Evolutionary conservation across 2,113 vertebrate species (phyloP), one percentile per base, ranked within the genome.

Genomic region (Channa argus): DNA sequence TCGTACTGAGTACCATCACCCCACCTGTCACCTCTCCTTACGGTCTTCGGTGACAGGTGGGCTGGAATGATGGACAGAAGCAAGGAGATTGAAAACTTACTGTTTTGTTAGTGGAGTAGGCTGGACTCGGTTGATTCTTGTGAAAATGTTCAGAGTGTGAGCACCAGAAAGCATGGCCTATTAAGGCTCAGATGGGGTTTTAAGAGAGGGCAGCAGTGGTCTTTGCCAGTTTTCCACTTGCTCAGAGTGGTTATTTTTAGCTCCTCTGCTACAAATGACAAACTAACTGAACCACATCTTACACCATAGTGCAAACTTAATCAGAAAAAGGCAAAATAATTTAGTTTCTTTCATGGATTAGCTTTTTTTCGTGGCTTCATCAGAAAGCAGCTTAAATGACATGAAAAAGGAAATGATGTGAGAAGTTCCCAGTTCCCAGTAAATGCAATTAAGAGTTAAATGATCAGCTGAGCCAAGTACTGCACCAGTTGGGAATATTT

Each of bases 391-490:
- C 60, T 64, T n/a, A 8, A 41, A 53, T 10, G 54, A 61, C 38
- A 8, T 67, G 37, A 24, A 24, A 24, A 24, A 24, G 24, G 24
- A 24, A 24, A 24, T 24, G 24, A 24, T n/a, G 68, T 61, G 55
- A 77, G n/a, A 13, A 60, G 24, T 24, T 24, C 24, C 24, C 24
- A 67, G 13, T 74, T 71, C 49, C 24, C 54, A 61, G 24, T 63
- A 47, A 77, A 89, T 36, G 41, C 45, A 76, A 67, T 81, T 71
- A 66, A 74, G 33, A 74, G 33, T 79, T 59, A 70, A 80, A 78
- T 64, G 8, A 79, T 59, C 7, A 7, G n/a, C 63, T 11, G 56
- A 66, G 73, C 65, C 45, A 65, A 74, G 55, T 34, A 49, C 61
- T 60, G 65, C 51, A 44, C 7, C 43, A 34, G 36, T 74, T 37